phyloP scores from a whole-genome alignment of 2,888 invertebrate genomes.

The Tetragonula carbonaria region DNA sequence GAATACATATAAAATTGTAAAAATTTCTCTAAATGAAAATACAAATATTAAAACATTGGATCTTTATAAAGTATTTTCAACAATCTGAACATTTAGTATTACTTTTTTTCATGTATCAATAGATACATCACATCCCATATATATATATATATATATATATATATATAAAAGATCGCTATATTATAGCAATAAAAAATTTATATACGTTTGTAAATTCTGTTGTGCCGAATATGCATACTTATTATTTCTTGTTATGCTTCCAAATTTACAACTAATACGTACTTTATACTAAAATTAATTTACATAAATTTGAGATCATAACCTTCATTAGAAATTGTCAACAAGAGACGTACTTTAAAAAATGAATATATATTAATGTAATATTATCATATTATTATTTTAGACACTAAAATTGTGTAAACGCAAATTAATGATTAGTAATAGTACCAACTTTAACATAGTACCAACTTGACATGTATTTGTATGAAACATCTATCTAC shows the following conservation, averaged over 20 bases:
- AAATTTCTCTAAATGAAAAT: conserved; percentile 15
- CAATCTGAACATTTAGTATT: not conserved
- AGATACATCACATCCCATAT: not conserved
- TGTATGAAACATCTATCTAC: conserved; percentile 77
- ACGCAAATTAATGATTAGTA: conserved; percentile 5
- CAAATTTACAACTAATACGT: not conserved
- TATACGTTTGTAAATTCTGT: not conserved
- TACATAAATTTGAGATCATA: conserved; percentile 45
- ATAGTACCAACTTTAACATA: conserved; percentile 3
- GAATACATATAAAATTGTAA: not conserved
- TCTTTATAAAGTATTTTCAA: conserved; percentile 3
- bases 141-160: not conserved
- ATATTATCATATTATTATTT: conserved; percentile 26
- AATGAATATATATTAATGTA: conserved; percentile 6
- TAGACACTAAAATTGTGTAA: conserved; percentile 48
- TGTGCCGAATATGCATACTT: conserved; percentile 35
- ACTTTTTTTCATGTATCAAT: not conserved
- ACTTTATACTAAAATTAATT: conserved; percentile 9
- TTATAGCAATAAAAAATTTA: conserved; percentile 14
- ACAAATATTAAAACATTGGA: conserved; percentile 23
- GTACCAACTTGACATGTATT: not conserved
- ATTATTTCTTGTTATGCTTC: conserved; percentile 1
- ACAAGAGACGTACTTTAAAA: not conserved
- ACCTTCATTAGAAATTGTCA: conserved; percentile 8
- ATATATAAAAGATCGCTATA: not conserved